Percentiles rank a stretch among this genome's conserved stretches.
phyloP scores from a whole-genome alignment of 2,797 vertebrate species.

The Miichthys miiuy region DNA sequence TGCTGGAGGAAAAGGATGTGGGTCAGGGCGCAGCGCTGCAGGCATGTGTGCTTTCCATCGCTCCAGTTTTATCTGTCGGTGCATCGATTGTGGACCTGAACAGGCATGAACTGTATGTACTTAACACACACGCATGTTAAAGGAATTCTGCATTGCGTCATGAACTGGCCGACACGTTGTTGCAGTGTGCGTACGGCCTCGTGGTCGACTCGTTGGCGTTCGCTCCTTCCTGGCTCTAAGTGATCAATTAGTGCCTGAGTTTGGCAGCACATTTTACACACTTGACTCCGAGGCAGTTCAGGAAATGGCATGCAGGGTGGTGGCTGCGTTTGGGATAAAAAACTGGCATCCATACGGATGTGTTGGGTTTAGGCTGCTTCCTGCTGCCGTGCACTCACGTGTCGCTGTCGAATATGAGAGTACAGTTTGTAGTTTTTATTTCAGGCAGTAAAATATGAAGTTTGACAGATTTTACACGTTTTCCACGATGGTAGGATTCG shows the following conservation, averaged over 20 bases:
- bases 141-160: slow-evolving; percentile 56
- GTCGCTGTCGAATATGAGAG: slow-evolving; percentile 2
- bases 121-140: slow-evolving; percentile 39
- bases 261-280: slow-evolving; percentile 56
- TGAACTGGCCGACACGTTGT: slow-evolving; percentile 45
- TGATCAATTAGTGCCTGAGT: slow-evolving; percentile 50
- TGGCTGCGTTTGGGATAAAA: slow-evolving; percentile 42
- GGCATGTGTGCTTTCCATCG: slow-evolving; percentile 63
- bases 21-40: slow-evolving; percentile 48
- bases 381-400: slow-evolving; percentile 27
- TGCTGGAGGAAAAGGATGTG: slow-evolving; percentile 69
- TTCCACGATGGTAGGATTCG: background rate
- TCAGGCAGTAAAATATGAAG: slow-evolving; percentile 1
- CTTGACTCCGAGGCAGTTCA: slow-evolving; percentile 48
- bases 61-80: slow-evolving; percentile 61
- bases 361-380: slow-evolving; percentile 27
- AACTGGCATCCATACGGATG: slow-evolving; percentile 28
- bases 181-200: slow-evolving; percentile 34
- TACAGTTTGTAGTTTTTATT: slow-evolving; percentile 7
- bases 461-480: background rate
- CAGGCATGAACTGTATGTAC: slow-evolving; percentile 46
- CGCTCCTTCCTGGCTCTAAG: slow-evolving; percentile 44
- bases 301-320: slow-evolving; percentile 61
- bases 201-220: slow-evolving; percentile 28
- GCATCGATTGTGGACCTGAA: slow-evolving; percentile 58